These are phyloP conservation scores for Ridgeia piscesae DNA, from an alignment of 1,140 invertebrate genomes.

Conservation along the genomic window DNA sequence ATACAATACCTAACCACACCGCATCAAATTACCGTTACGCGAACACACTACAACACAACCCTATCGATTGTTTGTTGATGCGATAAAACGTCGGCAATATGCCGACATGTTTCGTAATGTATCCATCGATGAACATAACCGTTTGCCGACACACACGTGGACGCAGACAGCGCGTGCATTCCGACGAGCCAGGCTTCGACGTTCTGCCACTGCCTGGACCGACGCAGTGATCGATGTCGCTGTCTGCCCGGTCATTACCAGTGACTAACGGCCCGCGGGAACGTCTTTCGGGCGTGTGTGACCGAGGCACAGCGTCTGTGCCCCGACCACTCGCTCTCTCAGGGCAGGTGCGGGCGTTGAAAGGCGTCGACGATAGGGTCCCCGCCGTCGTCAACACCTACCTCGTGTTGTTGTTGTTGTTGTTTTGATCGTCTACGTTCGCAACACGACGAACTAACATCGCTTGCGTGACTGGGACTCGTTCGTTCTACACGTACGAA, in stretches of 20 bases:
- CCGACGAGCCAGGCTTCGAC: background rate
- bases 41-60: background rate
- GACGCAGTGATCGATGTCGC: background rate
- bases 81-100: background rate
- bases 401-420: background rate
- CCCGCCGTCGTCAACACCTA: background rate
- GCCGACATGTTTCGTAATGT: background rate
- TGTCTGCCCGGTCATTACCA: background rate
- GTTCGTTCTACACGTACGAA: background rate
- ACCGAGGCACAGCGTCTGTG: background rate
- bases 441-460: background rate
- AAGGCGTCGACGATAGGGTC: background rate
- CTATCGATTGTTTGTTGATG: background rate
- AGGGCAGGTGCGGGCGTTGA: background rate
- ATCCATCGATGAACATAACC: background rate
- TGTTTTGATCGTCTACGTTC: background rate
- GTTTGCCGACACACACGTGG: background rate
- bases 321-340: background rate
- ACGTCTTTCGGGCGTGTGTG: background rate
- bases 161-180: background rate
- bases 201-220: background rate
- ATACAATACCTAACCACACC: background rate
- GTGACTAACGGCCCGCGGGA: background rate
- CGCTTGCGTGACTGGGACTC: background rate
- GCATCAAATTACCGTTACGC: background rate